phyloP scores from a whole-genome alignment of 2,888 invertebrate genomes.

The Endotricha flammealis region DNA sequence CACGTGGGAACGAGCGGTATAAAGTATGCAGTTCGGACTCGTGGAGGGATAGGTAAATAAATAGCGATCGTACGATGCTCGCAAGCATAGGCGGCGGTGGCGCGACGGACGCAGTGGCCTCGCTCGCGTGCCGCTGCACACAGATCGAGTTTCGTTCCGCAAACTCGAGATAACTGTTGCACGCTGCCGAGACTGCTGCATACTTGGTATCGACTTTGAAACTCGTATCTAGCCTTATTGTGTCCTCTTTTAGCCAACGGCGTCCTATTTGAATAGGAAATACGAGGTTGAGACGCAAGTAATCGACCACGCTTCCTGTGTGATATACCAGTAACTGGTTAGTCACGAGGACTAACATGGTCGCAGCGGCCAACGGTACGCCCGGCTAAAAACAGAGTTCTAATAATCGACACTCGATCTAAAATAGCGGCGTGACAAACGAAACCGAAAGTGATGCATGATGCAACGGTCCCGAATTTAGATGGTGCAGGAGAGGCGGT shows the following conservation, averaged over 20 bases:
- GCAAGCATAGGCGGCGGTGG: constrained; percentile 17
- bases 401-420: constrained; percentile 74
- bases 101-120: constrained; percentile 47
- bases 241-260: constrained; percentile 49
- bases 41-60: constrained; percentile 3
- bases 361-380: constrained; percentile 40
- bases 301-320: constrained; percentile 52
- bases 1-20: constrained; percentile 26
- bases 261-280: constrained; percentile 59
- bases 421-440: constrained; percentile 75
- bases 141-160: constrained; percentile 73
- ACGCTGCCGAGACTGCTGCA: constrained; percentile 43
- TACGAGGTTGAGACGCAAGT: constrained; percentile 51
- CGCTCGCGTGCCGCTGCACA: constrained; percentile 58
- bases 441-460: constrained; percentile 75
- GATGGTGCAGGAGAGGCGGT: constrained; percentile 55
- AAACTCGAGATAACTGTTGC: constrained; percentile 67
- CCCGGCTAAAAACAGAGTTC: constrained; percentile 64
- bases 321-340: constrained; percentile 47
- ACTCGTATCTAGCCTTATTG: constrained; percentile 54
- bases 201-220: constrained; percentile 57
- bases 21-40: constrained; percentile 10
- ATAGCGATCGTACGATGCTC: constrained; percentile 6
- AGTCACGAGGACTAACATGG: constrained; percentile 46
- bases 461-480: constrained; percentile 75